These are phyloP conservation scores for Cetonia aurata DNA, from an alignment of 2,888 invertebrate species.

Conservation along the genomic window DNA sequence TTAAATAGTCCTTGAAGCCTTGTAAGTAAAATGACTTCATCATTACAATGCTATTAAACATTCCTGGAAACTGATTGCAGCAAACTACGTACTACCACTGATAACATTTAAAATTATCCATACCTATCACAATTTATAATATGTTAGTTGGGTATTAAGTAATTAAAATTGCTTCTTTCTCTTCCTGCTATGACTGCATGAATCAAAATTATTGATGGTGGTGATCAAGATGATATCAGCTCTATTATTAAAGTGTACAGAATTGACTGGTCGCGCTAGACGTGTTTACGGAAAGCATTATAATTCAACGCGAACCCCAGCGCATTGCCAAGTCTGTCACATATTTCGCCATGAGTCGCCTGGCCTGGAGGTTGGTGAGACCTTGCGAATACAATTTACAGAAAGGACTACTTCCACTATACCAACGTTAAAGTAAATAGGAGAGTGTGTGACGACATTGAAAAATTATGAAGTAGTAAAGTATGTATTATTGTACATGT, in stretches of 20 bases:
- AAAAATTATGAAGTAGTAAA: background rate
- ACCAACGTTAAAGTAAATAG: constrained; percentile 19
- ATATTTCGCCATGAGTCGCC: constrained; percentile 44
- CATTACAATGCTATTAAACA: no score
- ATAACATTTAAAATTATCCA: no score
- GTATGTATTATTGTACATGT: constrained; percentile 1
- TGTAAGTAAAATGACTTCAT: no score
- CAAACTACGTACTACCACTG: no score
- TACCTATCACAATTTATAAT: no score
- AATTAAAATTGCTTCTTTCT: no score
- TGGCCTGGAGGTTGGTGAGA: constrained; percentile 41
- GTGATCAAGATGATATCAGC: constrained; percentile 10
- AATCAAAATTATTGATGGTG: constrained; percentile 5
- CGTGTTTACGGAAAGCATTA: constrained; percentile 47
- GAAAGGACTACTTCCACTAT: constrained; percentile 31
- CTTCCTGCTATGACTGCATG: background rate
- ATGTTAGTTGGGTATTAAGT: no score
- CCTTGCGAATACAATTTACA: constrained; percentile 44
- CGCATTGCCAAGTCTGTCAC: constrained; percentile 46
- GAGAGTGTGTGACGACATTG: constrained; percentile 21
- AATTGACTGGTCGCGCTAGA: constrained; percentile 14
- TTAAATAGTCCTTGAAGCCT: no score
- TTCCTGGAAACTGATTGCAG: no score
- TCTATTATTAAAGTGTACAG: constrained; percentile 14
- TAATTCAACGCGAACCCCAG: constrained; percentile 43